Conservation (phyloP, 2,113 vertebrate genomes). For the Pluvianellus socialis region DNA sequence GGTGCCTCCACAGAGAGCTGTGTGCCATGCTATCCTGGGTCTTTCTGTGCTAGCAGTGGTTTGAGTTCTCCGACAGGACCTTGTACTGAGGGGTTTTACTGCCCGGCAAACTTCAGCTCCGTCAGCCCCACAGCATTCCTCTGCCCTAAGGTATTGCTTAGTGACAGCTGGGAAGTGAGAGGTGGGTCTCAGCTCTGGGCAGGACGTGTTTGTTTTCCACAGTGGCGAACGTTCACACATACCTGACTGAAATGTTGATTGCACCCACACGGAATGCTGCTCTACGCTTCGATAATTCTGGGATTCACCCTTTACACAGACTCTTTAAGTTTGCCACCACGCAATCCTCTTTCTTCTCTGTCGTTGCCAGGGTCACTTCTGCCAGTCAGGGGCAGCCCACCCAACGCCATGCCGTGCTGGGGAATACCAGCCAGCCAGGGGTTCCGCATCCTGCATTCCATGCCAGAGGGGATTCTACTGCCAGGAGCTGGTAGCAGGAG, state of each 20-base stretch:
- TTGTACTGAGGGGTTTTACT: conserved; percentile 82
- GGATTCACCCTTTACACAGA: neutral
- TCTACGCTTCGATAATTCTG: neutral
- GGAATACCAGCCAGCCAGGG: conserved; percentile 83
- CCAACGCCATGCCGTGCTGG: conserved; percentile 82
- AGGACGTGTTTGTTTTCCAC: neutral
- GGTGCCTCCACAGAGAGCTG: conserved; percentile 82
- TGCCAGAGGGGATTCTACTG: conserved; percentile 90
- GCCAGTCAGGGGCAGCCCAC: conserved; percentile 74
- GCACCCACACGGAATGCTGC: rapidly evolving
- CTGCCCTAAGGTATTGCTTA: conserved; percentile 83
- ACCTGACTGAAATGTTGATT: rapidly evolving
- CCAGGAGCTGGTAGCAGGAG: conserved; percentile 77
- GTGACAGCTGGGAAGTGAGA: neutral
- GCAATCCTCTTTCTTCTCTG: neutral
- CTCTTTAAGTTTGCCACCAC: neutral
- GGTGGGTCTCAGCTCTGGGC: neutral
- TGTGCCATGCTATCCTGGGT: conserved; percentile 79
- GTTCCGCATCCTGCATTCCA: conserved; percentile 79
- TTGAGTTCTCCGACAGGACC: conserved; percentile 76
- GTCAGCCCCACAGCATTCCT: conserved; percentile 75
- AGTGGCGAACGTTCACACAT: neutral
- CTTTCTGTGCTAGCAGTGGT: conserved; percentile 81
- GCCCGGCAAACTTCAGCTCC: conserved; percentile 79
- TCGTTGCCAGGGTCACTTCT: conserved; percentile 85